A percentile compares a stretch with the other conserved stretches of the same genome.
These are phyloP conservation scores for Otolemur garnettii DNA, from an alignment of 2,113 vertebrate species.

Conservation along the genomic window DNA sequence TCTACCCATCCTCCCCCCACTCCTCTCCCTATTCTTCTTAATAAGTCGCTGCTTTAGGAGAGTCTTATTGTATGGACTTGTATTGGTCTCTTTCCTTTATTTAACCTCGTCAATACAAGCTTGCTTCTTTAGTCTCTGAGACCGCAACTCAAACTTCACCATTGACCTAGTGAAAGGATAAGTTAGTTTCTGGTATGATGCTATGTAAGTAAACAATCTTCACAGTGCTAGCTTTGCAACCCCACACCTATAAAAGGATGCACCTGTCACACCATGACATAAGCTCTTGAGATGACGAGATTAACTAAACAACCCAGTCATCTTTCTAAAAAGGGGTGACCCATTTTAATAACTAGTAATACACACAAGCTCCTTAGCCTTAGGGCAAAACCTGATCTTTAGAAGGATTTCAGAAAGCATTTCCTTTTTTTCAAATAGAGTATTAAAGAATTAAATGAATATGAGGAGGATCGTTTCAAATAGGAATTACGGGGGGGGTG, in stretches of 20 bases:
- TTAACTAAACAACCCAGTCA: neutral
- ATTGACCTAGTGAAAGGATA: neutral
- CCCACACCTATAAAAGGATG: constrained; percentile 51
- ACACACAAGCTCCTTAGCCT: neutral
- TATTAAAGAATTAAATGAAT: constrained; percentile 8
- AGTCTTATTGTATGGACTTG: neutral
- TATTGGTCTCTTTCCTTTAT: neutral
- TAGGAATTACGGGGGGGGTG: neutral
- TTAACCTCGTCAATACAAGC: neutral
- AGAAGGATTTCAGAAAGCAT: constrained; percentile 11
- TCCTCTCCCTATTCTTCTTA: no score
- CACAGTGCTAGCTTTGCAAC: neutral
- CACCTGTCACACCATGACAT: constrained; percentile 55
- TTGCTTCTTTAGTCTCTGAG: neutral
- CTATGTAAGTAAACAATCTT: constrained; percentile 32
- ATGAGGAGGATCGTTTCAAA: neutral
- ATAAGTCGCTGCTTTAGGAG: neutral
- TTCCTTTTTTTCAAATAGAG: constrained; percentile 5
- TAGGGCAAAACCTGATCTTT: neutral
- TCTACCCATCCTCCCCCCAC: no score
- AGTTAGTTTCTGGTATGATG: neutral
- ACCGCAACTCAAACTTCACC: neutral
- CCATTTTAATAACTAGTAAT: constrained; percentile 5
- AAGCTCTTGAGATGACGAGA: neutral
- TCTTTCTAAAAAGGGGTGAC: constrained; percentile 60